Conservation (phyloP, 2,888 invertebrate species). For the Leucophenga montana region DNA sequence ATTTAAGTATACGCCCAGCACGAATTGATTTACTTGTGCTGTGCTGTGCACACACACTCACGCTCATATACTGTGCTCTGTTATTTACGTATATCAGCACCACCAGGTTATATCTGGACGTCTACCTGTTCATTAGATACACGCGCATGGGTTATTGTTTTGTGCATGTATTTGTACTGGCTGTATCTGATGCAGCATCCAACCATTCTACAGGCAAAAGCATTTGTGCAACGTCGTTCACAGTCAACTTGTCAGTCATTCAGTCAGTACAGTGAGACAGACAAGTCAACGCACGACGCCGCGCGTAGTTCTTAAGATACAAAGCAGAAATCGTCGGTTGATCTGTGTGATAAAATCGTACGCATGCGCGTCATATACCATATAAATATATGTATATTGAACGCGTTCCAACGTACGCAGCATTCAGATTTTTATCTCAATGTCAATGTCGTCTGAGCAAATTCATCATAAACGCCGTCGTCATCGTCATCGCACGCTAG, state of each 20-base stretch:
- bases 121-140: constrained; percentile 62
- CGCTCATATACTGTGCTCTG: constrained; percentile 26
- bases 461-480: constrained; percentile 48
- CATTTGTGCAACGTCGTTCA: constrained; percentile 21
- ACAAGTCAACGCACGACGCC: background rate
- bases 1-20: constrained; percentile 55
- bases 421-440: constrained; percentile 56
- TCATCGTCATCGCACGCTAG: constrained; percentile 35
- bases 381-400: background rate
- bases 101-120: constrained; percentile 38
- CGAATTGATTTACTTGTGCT: constrained; percentile 43
- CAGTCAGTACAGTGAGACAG: constrained; percentile 10
- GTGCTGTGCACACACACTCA: background rate
- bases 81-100: constrained; percentile 40
- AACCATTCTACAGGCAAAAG: constrained; percentile 17
- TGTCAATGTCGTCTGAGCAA: constrained; percentile 55
- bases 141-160: constrained; percentile 11
- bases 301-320: background rate
- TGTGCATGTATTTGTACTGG: constrained; percentile 32
- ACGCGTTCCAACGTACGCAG: background rate
- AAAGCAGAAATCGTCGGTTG: background rate
- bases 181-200: constrained; percentile 40
- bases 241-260: constrained; percentile 34
- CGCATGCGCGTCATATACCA: background rate
- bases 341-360: background rate